phyloP scores from a whole-genome alignment of 2,888 invertebrate species.

The Eudasyphora cyanicolor region DNA sequence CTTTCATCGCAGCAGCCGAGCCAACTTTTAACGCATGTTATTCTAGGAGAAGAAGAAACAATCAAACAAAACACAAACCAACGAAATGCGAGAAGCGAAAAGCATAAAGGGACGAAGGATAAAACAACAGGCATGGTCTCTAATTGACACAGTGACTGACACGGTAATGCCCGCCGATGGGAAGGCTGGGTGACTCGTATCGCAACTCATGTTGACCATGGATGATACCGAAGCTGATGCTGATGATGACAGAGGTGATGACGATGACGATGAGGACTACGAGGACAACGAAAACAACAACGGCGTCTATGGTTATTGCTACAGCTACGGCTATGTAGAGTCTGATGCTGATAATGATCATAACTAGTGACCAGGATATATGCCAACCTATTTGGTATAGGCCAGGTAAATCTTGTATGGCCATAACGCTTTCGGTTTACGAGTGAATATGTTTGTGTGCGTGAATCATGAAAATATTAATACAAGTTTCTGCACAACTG shows the following conservation, averaged over 20 bases:
- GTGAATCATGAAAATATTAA: background rate
- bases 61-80: background rate
- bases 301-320: background rate
- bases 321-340: background rate
- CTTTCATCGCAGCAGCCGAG: background rate
- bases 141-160: constrained; percentile 38
- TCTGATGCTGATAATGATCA: background rate
- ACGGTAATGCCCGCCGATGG: constrained; percentile 1
- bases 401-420: background rate
- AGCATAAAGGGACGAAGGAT: no score
- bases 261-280: background rate
- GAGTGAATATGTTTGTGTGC: background rate
- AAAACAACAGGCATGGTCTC: constrained; percentile 27
- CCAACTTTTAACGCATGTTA: background rate
- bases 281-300: background rate
- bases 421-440: background rate
- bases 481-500: no score
- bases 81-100: no score
- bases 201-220: background rate
- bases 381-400: background rate
- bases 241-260: background rate
- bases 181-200: background rate
- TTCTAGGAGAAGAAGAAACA: background rate
- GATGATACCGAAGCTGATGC: background rate
- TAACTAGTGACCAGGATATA: background rate